Conservation (phyloP, 1,140 invertebrate genomes). For the Zaprionus taronus region DNA sequence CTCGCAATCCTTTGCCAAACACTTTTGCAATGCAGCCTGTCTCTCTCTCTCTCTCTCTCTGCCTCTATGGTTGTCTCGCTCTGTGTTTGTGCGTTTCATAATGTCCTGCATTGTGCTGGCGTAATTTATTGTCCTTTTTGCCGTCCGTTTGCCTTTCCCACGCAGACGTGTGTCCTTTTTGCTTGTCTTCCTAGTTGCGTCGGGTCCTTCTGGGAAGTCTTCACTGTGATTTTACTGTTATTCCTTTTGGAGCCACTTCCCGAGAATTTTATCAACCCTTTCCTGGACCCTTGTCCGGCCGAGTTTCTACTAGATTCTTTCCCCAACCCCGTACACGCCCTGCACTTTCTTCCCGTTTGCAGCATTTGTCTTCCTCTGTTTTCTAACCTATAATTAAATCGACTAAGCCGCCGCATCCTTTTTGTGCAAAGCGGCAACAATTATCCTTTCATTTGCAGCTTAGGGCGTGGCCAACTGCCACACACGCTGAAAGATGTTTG, state of each 20-base stretch:
- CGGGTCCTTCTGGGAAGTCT: constrained; percentile 27
- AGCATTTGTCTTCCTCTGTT: neutral
- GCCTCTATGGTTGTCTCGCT: neutral
- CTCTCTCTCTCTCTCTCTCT: neutral
- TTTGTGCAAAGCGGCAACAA: constrained; percentile 7
- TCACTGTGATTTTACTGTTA: constrained; percentile 22
- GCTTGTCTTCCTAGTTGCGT: constrained; percentile 15
- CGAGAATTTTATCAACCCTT: constrained; percentile 17
- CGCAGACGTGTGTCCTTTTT: constrained; percentile 41
- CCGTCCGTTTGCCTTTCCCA: constrained; percentile 69
- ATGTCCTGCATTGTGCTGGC: constrained; percentile 67
- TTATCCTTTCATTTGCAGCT: constrained; percentile 36
- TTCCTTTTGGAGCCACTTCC: constrained; percentile 17
- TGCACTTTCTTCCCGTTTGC: constrained; percentile 20
- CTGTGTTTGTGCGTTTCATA: constrained; percentile 50
- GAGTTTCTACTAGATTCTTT: neutral
- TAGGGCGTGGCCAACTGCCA: constrained; percentile 12
- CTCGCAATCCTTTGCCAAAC: constrained; percentile 67
- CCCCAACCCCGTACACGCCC: neutral
- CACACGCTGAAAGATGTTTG: constrained; percentile 29
- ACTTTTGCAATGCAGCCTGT: constrained; percentile 45
- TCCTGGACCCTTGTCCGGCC: neutral
- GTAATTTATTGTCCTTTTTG: constrained; percentile 70
- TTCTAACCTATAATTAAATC: constrained; percentile 38
- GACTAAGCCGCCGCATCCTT: constrained; percentile 24